Evolutionary conservation across 2,797 vertebrate genomes (phyloP), one percentile per base, ranked within the genome.

Genomic region (Tauraco hartlaubi): DNA sequence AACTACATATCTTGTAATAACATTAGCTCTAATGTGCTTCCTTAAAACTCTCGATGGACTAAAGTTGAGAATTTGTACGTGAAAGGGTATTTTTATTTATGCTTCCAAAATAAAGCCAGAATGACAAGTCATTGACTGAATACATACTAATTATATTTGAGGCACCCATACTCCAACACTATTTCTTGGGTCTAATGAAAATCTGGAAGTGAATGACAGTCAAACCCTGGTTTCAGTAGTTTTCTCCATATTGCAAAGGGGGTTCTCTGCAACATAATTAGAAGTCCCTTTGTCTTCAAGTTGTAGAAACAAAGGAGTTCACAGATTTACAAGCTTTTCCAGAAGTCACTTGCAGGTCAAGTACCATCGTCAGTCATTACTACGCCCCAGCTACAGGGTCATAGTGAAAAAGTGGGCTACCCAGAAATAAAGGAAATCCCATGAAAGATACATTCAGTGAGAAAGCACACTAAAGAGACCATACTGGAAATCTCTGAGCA

Each of bases 31-130:
- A 95, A 87, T 31, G 56, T 43, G 49, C 71, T 93, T 92, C n/a
- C 44, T 85, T 89, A 7, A n/a, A 94, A 91, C 18, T 75, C 74
- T 44, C 89, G 79, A 96, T 69, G 90, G 90, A 95, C 73, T 85
- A 63, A 20, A 90, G 25, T 77, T 54, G 21, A 81, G 67, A 92
- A 83, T 56, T 58, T 82, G 28, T 55, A 76, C 4, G 2, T 64
- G 29, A 66, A 85, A 59, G 46, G 18, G 3, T 0, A 2, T 16
- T 64, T 66, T 18, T 7, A 59, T 52, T 81, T 48, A 19, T 66
- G 63, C 79, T 73, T 76, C 74, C 71, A 33, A 85, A 89, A 82
- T 75, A 88, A 94, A 74, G 51, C 4, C 13, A 61, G 43, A 91
- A 20, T 67, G 56, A 90, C 78, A 95, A 96, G 82, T 92, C 82